Base-by-base conservation (phyloP, 2,113 vertebrate genomes). In the Dissostichus mawsoni region DNA sequence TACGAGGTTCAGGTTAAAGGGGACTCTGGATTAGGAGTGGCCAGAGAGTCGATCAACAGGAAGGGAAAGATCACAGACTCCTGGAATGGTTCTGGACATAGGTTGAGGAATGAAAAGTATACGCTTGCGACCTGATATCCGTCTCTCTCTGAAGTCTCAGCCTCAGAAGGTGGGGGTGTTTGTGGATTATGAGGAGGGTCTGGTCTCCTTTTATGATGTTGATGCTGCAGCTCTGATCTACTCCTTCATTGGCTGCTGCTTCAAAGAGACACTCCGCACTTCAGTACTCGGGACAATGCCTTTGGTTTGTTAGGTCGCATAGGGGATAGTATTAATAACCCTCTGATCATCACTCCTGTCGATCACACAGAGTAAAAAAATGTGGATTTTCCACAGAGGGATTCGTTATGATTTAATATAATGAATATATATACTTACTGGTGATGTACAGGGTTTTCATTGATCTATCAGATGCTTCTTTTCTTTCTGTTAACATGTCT, bases 41-140 rank as follows among this genome's bases (percentile, higher is more conserved):
- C 0, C 17, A 52, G 29, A 52, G 50, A 52, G 25, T 68, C 64
- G 8, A 14, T 69, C 67, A 69, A 69, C 67, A 69, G 67, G 67
- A 69, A 69, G 52, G 68, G 53, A 47, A 0, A 1, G 0, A 47
- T 17, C 53, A 25, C 3, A 17, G 25, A 20, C 1, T 0, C 65
- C 65, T 68, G 23, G 51, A 4, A 55, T 5, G 51, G 66, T 41
- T 14, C 51, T 69, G 66, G 66, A 41, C 1, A 41, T 69, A 12
- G 13, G 6, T 44, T 69, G n/a, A 56, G 17, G 4, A 20, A 16
- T 23, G 2, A 70, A 3, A 1, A 25, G 4, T 12, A 33, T 0
- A 2, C 2, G 67, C 29, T 69, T 0, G 0, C 45, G 12, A 13
- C 13, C n/a, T 56, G 2, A 4, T 0, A 1, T 33, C 25, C 4